phyloP scores from a whole-genome alignment of 2,888 invertebrate species.

The Rhorus exstirpatorius region DNA sequence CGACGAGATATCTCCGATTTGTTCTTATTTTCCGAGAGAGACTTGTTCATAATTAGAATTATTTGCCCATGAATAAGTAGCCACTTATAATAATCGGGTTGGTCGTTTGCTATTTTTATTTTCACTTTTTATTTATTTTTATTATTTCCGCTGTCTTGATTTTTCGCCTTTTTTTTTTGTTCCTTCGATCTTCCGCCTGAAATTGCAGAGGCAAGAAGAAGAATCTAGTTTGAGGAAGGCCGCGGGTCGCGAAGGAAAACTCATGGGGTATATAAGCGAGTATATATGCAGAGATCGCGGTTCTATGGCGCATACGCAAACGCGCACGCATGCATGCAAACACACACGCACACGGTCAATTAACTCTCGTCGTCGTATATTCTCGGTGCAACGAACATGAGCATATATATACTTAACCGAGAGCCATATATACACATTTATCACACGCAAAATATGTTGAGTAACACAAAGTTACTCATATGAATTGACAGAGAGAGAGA shows the following conservation, averaged over 20 bases:
- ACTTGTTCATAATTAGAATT: conserved; percentile 72
- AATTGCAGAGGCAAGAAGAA: conserved; percentile 60
- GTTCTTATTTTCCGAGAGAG: conserved; percentile 50
- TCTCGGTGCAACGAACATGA: conserved; percentile 48
- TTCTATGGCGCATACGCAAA: conserved; percentile 30
- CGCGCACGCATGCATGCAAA: conserved; percentile 11
- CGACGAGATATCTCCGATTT: conserved; percentile 34
- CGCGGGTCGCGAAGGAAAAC: conserved; percentile 46
- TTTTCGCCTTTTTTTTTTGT: neutral
- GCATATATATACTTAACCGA: conserved; percentile 18
- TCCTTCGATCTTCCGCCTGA: conserved; percentile 51
- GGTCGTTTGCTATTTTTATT: conserved; percentile 56
- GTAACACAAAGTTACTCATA: conserved; percentile 33
- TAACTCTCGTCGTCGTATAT: conserved; percentile 52
- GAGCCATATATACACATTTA: conserved; percentile 10
- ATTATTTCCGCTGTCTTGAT: neutral
- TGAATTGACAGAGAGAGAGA: conserved; percentile 43
- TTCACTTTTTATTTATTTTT: conserved; percentile 6
- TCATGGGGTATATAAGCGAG: conserved; percentile 23
- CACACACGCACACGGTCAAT: conserved; percentile 48
- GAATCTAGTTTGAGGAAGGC: conserved; percentile 63
- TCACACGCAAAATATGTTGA: conserved; percentile 51
- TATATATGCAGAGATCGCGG: conserved; percentile 30
- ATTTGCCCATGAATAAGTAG: conserved; percentile 74
- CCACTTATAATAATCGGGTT: conserved; percentile 74